A percentile compares a stretch with the other conserved stretches of the same genome.
phyloP scores from a whole-genome alignment of 2,888 invertebrate genomes.

The Cheilosia vulpina region DNA sequence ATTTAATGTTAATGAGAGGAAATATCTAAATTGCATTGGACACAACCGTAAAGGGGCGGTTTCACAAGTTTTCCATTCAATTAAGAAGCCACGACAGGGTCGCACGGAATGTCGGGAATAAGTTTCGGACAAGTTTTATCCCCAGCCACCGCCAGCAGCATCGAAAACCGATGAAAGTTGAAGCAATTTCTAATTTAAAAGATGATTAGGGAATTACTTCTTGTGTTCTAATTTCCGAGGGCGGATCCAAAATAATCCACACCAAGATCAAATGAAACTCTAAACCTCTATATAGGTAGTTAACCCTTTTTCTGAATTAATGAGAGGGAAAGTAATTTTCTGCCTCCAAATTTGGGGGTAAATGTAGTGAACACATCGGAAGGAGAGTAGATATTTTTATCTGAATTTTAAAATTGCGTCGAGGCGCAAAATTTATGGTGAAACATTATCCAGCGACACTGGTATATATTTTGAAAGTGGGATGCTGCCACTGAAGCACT shows the following conservation, averaged over 20 bases:
- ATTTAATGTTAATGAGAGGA: constrained; percentile 45
- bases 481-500: background rate
- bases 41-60: background rate
- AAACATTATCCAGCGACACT: constrained; percentile 12
- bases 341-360: background rate
- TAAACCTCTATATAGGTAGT: background rate
- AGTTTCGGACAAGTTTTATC: background rate
- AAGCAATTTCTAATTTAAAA: constrained; percentile 24
- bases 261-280: constrained; percentile 22
- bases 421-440: constrained; percentile 19
- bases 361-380: constrained; percentile 21
- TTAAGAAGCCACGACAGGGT: background rate
- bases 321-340: constrained; percentile 29
- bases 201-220: constrained; percentile 25
- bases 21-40: background rate
- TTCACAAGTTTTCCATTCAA: constrained; percentile 17
- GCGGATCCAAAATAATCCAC: constrained; percentile 7
- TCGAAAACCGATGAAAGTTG: constrained; percentile 12
- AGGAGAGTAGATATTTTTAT: background rate
- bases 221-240: background rate
- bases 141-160: background rate
- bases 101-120: background rate
- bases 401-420: constrained; percentile 4
- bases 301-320: constrained; percentile 46
- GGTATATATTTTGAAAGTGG: background rate